Evolutionary conservation across 2,797 vertebrate genomes (phyloP).

Genomic region (Rousettus madagascariensis): DNA sequence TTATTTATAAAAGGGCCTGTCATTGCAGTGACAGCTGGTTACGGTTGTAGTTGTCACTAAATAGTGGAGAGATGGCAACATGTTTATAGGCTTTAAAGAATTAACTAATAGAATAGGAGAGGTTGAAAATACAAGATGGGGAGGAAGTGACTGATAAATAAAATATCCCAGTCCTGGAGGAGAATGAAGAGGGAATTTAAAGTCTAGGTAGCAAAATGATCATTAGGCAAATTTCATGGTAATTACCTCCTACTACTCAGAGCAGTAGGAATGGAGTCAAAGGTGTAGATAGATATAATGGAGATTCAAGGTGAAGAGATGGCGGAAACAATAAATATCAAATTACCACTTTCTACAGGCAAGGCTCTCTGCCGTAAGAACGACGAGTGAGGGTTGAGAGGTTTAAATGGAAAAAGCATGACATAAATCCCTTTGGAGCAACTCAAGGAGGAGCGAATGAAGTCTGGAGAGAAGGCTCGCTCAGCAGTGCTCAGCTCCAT

Average conservation of each 20-base stretch:
- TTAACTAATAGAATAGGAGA: not conserved
- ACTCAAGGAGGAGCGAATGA: not conserved
- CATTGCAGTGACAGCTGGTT: not conserved
- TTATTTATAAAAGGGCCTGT: not conserved
- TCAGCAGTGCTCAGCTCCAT: not conserved
- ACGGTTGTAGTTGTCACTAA: not conserved
- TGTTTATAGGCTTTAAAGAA: not conserved
- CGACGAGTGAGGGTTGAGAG: not conserved
- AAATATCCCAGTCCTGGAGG: not conserved
- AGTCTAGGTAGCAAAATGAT: not conserved
- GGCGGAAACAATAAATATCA: not conserved
- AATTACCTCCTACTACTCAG: not conserved
- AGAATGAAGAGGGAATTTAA: not conserved
- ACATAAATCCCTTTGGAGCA: not conserved
- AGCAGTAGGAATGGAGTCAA: not conserved
- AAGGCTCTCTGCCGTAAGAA: not conserved
- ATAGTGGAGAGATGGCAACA: not conserved
- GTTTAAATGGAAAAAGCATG: not conserved
- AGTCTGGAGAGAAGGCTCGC: not conserved
- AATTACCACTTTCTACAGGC: not conserved
- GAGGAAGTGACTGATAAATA: not conserved
- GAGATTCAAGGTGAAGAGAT: not conserved
- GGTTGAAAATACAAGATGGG: not conserved
- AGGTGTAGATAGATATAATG: not conserved
- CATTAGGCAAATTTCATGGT: not conserved